Evolutionary conservation across 2,113 vertebrate species (phyloP).

Genomic region (Coptodon bakossiorum): DNA sequence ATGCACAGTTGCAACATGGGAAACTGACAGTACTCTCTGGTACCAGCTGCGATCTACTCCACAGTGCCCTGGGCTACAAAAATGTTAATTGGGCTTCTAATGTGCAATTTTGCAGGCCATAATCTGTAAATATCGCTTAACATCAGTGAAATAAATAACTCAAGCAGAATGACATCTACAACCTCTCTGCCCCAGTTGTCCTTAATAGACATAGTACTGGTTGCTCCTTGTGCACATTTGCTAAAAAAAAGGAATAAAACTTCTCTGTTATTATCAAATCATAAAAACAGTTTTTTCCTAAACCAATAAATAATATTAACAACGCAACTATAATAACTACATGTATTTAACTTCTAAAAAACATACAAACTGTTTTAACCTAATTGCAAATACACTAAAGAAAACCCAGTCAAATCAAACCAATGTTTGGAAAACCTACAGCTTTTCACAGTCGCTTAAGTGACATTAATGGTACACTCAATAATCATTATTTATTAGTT

Average conservation of each 20-base stretch:
- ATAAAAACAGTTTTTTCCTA: neutral
- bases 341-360: neutral
- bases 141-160: conserved; percentile 58
- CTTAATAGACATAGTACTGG: neutral
- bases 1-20: neutral
- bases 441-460: neutral
- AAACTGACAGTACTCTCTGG: conserved; percentile 27
- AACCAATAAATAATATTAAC: neutral
- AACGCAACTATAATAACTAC: neutral
- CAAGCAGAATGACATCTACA: conserved; percentile 30
- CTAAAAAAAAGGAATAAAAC: neutral
- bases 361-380: neutral
- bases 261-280: neutral
- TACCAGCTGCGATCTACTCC: conserved; percentile 56
- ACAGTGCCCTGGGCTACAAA: conserved; percentile 68
- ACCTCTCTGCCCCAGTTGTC: neutral
- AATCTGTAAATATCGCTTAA: conserved; percentile 73
- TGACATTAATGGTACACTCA: conserved; percentile 19
- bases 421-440: neutral
- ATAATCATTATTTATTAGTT: conserved; percentile 25
- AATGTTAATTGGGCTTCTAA: conserved; percentile 78
- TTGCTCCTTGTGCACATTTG: neutral
- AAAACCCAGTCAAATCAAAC: neutral
- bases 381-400: neutral
- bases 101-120: conserved; percentile 67